phyloP scores from a whole-genome alignment of 2,113 vertebrate genomes.

The Seriola quinqueradiata region DNA sequence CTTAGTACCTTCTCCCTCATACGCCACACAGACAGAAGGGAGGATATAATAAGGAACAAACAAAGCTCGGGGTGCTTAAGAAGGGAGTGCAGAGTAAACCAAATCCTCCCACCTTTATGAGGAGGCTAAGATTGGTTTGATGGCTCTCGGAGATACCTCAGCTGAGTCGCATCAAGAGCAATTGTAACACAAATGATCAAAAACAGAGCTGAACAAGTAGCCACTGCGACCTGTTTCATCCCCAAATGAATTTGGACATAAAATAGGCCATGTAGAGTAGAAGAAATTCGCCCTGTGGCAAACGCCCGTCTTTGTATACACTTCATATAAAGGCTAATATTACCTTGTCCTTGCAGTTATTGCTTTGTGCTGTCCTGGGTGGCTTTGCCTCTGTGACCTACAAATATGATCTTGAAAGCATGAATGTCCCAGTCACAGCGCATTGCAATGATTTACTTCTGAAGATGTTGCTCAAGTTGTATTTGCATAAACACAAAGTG shows the following conservation, averaged over 20 bases:
- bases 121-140: conserved; percentile 31
- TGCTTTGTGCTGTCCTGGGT: conserved; percentile 35
- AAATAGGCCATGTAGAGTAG: conserved; percentile 44
- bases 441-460: background rate
- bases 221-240: conserved; percentile 24
- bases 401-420: conserved; percentile 18
- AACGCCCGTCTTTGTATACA: conserved; percentile 43
- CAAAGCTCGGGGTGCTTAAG: conserved; percentile 39
- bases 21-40: conserved; percentile 20
- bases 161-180: conserved; percentile 38
- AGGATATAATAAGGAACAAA: conserved; percentile 42
- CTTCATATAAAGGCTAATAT: conserved; percentile 49
- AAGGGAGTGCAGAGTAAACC: conserved; percentile 36
- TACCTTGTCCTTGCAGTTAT: conserved; percentile 52
- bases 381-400: conserved; percentile 24
- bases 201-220: conserved; percentile 25
- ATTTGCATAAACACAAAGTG: background rate
- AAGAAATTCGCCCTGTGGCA: conserved; percentile 38
- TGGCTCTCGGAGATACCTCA: conserved; percentile 28
- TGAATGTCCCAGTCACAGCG: background rate
- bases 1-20: background rate
- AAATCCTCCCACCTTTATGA: conserved; percentile 33
- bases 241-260: conserved; percentile 56
- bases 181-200: conserved; percentile 19
- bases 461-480: background rate